A percentile compares a stretch with the other conserved stretches of the same genome.
These are phyloP conservation scores for Phymastichus coffea DNA, from an alignment of 1,140 invertebrate species.

Conservation along the genomic window DNA sequence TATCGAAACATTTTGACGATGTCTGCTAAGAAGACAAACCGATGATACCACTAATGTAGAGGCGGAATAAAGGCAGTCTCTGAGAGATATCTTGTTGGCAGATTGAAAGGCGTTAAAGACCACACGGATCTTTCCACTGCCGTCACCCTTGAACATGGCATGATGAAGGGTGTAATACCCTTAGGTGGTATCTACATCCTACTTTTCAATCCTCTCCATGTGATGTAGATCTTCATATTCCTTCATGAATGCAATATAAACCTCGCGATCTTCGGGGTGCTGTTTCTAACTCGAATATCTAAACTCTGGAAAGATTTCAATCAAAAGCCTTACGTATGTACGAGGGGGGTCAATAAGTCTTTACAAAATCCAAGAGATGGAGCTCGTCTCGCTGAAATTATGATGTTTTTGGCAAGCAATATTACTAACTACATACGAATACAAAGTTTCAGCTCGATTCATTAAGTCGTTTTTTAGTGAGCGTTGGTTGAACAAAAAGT, in stretches of 20 bases:
- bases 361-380: no score
- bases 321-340: no score
- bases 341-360: no score
- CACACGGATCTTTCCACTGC: background rate
- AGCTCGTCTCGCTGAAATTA: no score
- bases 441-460: no score
- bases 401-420: no score
- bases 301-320: no score
- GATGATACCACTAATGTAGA: background rate
- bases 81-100: background rate
- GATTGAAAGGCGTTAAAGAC: slow-evolving; percentile 23
- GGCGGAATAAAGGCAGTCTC: background rate
- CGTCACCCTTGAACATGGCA: slow-evolving; percentile 2
- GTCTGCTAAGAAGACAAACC: slow-evolving; percentile 1
- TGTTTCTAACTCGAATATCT: no score
- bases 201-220: background rate
- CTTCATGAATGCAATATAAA: slow-evolving; percentile 16
- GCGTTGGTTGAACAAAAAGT: no score
- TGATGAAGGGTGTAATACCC: slow-evolving; percentile 30
- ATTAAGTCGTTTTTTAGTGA: no score
- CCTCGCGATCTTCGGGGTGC: background rate
- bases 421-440: no score
- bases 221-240: background rate
- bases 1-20: slow-evolving; percentile 23
- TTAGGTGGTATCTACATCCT: background rate